Conservation (phyloP, 2,888 invertebrate genomes). For the Pammene aurita region DNA sequence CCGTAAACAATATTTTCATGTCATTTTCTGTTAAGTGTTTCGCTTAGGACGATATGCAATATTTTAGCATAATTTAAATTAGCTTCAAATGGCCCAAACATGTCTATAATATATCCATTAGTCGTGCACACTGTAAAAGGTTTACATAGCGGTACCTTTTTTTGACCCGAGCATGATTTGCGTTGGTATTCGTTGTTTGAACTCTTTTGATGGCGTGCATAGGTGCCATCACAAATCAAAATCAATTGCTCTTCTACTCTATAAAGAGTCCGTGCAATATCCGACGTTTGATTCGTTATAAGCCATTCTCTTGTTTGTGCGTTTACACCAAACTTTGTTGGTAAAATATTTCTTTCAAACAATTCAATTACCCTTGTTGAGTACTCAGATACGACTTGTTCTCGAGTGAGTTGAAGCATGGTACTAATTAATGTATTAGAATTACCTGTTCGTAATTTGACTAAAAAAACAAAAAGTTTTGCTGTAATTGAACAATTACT, state of each 20-base stretch:
- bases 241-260: background rate
- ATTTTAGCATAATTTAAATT: background rate
- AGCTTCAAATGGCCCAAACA: background rate
- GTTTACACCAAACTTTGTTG: conserved; percentile 3
- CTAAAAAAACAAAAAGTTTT: conserved; percentile 1
- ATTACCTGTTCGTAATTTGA: conserved; percentile 11
- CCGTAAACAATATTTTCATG: background rate
- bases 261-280: conserved; percentile 3
- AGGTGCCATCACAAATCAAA: background rate
- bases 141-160: background rate
- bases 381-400: background rate
- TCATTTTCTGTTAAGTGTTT: background rate
- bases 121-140: background rate
- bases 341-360: background rate
- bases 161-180: background rate
- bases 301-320: conserved; percentile 8
- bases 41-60: background rate
- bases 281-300: background rate
- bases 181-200: conserved; percentile 1
- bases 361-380: background rate
- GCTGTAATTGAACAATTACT: background rate
- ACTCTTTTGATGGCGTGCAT: conserved; percentile 5
- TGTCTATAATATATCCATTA: background rate
- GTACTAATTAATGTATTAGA: conserved; percentile 3
- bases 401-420: background rate